phyloP scores from a whole-genome alignment of 2,113 vertebrate genomes.

The Eudyptes chrysolophus region DNA sequence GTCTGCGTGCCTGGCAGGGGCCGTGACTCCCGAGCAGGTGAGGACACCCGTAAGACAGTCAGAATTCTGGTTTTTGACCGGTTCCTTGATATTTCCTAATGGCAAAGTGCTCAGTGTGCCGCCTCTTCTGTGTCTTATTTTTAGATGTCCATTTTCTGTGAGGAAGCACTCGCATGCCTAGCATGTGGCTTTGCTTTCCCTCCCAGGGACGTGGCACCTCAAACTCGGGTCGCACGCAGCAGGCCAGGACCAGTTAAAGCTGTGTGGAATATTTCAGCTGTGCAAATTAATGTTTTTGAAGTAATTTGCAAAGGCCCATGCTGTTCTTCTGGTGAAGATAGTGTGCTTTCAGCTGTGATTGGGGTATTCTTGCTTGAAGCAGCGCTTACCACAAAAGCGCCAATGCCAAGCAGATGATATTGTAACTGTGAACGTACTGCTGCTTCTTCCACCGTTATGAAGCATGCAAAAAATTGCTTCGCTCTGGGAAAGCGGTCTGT shows the following conservation, averaged over 20 bases:
- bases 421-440: not conserved
- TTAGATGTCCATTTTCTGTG: fast-evolving
- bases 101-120: not conserved
- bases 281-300: fast-evolving
- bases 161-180: fast-evolving
- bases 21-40: fast-evolving
- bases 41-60: fast-evolving
- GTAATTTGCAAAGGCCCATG: fast-evolving
- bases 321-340: not conserved
- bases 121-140: fast-evolving
- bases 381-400: fast-evolving
- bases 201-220: fast-evolving
- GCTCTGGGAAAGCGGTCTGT: not conserved
- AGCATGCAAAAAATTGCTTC: fast-evolving
- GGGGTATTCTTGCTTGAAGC: not conserved
- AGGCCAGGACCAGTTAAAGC: too few relatives aligned
- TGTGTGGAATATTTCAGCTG: not conserved
- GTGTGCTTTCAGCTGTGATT: fast-evolving
- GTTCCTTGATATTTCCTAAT: fast-evolving
- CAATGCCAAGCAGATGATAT: fast-evolving
- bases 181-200: fast-evolving
- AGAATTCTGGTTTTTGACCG: not conserved
- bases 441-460: fast-evolving
- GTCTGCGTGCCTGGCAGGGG: fast-evolving
- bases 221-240: not conserved